Base-by-base conservation (phyloP, 1,140 invertebrate genomes). In the Cephus cinctus region DNA sequence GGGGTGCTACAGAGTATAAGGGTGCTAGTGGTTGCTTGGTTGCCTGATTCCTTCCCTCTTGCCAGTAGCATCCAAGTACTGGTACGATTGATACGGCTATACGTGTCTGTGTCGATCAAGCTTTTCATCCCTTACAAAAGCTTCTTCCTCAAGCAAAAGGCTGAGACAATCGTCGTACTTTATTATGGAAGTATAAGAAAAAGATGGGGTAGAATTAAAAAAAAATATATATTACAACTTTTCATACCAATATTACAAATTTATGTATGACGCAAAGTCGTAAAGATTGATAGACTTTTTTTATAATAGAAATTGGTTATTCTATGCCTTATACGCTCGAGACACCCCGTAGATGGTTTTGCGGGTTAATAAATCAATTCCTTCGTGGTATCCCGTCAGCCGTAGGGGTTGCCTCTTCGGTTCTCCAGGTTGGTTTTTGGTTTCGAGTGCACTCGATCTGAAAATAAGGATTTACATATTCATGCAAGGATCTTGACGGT, bases 391-490 rank as follows among this genome's bases (percentile, higher is more conserved):
- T 14, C n/a, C 20, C 21, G 36, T 43, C 34, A 40, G 45, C 23
- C 11, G 30, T 5, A 41, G 20, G 21, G 35, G 53, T 21, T 27
- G 45, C 22, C 34, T 21, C 43, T 63, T 65, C 57, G 61, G 63
- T 71, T 64, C 61, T 69, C 63, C 60, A 67, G 61, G 61, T 73
- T 70, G 64, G 69, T 73, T 73, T 75, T 76, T 69, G 72, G 69
- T 72, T 71, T 73, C 69, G 67, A 69, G 72, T 70, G 72, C 67
- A 75, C 64, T 75, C 71, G 66, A 73, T 73, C 64, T 48, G 72
- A 75, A 76, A 73, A 76, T 75, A 76, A 76, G 73, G 72, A 76
- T 76, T 75, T 75, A 71, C 73, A 76, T 76, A 76, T 75, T 76
- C 73, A 75, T 75, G 71, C 63, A 65, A 64, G 69, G 25, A 66